Evolutionary conservation across 2,113 vertebrate species (phyloP).

Genomic region (Urocolius indicus): DNA sequence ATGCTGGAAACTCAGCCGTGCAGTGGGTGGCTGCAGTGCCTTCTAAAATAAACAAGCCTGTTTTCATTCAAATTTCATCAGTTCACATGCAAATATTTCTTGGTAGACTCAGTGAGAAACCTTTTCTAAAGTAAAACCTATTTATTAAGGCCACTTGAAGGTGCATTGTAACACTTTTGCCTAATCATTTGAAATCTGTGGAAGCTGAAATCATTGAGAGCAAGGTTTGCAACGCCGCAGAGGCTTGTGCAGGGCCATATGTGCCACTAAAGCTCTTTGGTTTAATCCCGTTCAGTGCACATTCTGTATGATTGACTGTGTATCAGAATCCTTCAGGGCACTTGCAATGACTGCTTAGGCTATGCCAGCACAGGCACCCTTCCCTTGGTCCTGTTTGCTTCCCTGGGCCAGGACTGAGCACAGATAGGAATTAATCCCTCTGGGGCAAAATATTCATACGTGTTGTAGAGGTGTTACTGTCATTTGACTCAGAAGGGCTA

Average conservation of each 20-base stretch:
- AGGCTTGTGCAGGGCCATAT: background rate
- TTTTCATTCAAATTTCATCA: slow-evolving; percentile 42
- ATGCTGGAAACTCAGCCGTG: slow-evolving; percentile 1
- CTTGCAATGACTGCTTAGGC: background rate
- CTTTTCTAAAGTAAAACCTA: slow-evolving; percentile 5
- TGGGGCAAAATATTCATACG: background rate
- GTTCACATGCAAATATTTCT: slow-evolving; percentile 46
- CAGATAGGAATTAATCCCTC: background rate
- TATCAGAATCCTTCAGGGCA: background rate
- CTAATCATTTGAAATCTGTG: slow-evolving; percentile 4
- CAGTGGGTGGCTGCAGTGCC: slow-evolving; percentile 13
- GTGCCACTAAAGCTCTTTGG: background rate
- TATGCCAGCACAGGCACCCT: background rate
- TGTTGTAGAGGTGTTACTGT: background rate
- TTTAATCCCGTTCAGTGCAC: background rate
- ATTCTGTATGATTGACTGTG: background rate
- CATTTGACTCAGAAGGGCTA: background rate
- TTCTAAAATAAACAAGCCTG: slow-evolving; percentile 44
- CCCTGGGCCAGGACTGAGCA: background rate
- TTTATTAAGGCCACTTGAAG: slow-evolving; percentile 20
- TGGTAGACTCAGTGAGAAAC: background rate
- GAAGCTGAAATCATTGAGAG: background rate
- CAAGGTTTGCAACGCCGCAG: background rate
- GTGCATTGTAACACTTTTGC: background rate
- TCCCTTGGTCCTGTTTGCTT: background rate